Percentiles rank a stretch among this genome's conserved stretches.
Evolutionary conservation across 2,113 vertebrate species (phyloP).

Genomic region (Peromyscus polionotus): DNA sequence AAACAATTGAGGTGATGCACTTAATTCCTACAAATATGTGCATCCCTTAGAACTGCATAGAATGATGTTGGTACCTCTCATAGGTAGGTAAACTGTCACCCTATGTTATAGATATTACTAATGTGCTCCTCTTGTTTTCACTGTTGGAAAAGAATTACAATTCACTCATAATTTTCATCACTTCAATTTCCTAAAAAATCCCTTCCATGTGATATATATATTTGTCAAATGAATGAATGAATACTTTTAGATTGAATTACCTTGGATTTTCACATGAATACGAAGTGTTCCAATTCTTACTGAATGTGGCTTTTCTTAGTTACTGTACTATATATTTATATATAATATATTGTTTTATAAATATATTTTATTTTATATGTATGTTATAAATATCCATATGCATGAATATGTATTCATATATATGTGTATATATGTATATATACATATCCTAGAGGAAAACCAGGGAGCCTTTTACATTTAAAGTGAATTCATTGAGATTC

Average conservation of each 20-base stretch:
- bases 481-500: conserved; percentile 12
- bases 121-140: background rate
- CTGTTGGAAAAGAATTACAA: conserved; percentile 1
- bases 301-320: background rate
- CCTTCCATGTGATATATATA: background rate
- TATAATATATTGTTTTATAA: background rate
- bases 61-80: background rate
- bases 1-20: background rate
- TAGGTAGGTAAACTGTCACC: background rate
- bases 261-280: background rate
- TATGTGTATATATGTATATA: background rate
- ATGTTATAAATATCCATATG: too few species aligned
- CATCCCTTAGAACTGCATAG: background rate
- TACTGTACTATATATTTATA: background rate
- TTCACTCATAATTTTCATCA: background rate
- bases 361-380: too few species aligned
- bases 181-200: background rate
- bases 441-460: background rate
- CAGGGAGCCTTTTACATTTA: conserved; percentile 31
- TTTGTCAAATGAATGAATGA: background rate
- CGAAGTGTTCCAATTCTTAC: background rate
- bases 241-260: conserved; percentile 10
- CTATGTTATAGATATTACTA: background rate
- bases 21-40: background rate
- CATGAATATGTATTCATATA: background rate